These are phyloP conservation scores for Athripsodes cinereus DNA, from an alignment of 2,888 invertebrate genomes.

Conservation along the genomic window DNA sequence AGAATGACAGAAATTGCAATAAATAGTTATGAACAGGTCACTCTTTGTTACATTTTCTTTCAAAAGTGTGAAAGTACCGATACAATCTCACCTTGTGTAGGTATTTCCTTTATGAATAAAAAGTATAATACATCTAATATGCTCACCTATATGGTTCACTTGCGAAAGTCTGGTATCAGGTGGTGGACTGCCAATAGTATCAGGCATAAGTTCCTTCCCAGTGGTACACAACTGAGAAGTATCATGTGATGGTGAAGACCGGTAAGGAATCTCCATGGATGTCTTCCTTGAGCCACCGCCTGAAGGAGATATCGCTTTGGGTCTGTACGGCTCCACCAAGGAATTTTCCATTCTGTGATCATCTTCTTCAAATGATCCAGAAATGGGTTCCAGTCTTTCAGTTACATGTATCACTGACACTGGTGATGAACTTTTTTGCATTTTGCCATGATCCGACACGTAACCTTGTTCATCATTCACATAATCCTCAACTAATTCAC, in stretches of 20 bases:
- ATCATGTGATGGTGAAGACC: constrained; percentile 44
- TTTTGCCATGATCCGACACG: constrained; percentile 31
- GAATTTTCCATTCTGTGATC: constrained; percentile 37
- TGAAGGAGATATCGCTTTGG: constrained; percentile 32
- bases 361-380: constrained; percentile 30
- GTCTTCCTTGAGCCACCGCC: constrained; percentile 27
- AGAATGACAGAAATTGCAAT: too few species aligned
- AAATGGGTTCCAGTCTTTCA: constrained; percentile 32
- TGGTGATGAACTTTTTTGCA: constrained; percentile 40
- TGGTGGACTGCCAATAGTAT: constrained; percentile 23
- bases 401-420: constrained; percentile 41
- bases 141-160: constrained; percentile 16
- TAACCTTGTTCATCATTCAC: constrained; percentile 28
- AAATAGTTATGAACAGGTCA: too few species aligned
- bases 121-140: too few species aligned
- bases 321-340: constrained; percentile 50
- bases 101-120: too few species aligned
- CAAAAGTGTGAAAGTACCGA: too few species aligned
- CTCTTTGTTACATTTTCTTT: too few species aligned
- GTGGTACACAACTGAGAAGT: constrained; percentile 25
- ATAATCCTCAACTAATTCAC: constrained; percentile 44
- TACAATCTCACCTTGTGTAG: too few species aligned
- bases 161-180: constrained; percentile 23
- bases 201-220: constrained; percentile 18
- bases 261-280: constrained; percentile 28